Conservation (phyloP, 2,888 invertebrate genomes). For the Hirtodrosophila histrioides region DNA sequence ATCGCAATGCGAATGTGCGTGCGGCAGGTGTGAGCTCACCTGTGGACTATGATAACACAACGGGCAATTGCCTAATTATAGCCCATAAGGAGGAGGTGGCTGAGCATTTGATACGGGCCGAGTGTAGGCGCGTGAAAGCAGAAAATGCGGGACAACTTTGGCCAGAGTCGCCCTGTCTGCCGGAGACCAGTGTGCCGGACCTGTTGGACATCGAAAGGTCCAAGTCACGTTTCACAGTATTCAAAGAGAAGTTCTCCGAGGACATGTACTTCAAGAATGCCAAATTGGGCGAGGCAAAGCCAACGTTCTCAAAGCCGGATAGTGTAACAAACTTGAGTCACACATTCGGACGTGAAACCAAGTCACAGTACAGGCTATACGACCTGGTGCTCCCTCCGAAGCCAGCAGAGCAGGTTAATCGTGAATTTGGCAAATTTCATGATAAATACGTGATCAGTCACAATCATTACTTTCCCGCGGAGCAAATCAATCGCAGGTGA, state of each 20-base stretch:
- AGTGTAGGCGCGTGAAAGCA: slow-evolving; percentile 35
- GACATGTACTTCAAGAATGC: slow-evolving; percentile 76
- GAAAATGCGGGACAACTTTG: slow-evolving; percentile 4
- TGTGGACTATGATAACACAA: slow-evolving; percentile 3
- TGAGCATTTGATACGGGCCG: slow-evolving; percentile 57
- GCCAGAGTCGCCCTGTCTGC: slow-evolving; percentile 44
- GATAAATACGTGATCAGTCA: slow-evolving; percentile 80
- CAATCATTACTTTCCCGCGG: slow-evolving; percentile 78
- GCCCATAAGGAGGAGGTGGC: slow-evolving; percentile 70
- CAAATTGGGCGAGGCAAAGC: slow-evolving; percentile 63
- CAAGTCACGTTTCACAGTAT: slow-evolving; percentile 79
- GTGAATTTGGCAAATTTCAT: slow-evolving; percentile 69
- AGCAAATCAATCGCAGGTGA: slow-evolving; percentile 74
- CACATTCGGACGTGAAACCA: slow-evolving; percentile 64
- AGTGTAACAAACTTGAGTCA: slow-evolving; percentile 69
- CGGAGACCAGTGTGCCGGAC: slow-evolving; percentile 57
- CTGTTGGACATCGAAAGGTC: slow-evolving; percentile 67
- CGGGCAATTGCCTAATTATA: slow-evolving; percentile 43
- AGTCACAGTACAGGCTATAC: slow-evolving; percentile 26
- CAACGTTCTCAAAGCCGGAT: slow-evolving; percentile 71
- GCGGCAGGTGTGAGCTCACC: slow-evolving; percentile 62
- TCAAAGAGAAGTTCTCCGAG: slow-evolving; percentile 81
- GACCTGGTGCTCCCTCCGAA: slow-evolving; percentile 68
- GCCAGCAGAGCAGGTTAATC: slow-evolving; percentile 63
- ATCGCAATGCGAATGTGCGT: slow-evolving; percentile 60